A percentile compares a stretch with the other conserved stretches of the same genome.
Evolutionary conservation across 2,888 invertebrate genomes (phyloP).

Genomic region (Ceramica pisi): DNA sequence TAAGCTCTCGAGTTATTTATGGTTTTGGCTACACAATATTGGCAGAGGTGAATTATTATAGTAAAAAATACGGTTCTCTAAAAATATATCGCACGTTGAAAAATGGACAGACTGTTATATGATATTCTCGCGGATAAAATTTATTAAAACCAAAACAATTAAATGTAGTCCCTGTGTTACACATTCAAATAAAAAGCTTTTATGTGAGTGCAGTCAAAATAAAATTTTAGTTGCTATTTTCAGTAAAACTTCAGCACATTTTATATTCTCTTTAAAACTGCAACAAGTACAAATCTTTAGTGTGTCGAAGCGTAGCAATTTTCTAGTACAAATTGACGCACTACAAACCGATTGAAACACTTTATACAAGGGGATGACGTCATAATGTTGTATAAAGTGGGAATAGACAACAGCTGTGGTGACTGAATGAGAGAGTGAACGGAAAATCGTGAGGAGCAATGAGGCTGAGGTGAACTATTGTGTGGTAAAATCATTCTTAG

Average conservation of each 20-base stretch:
- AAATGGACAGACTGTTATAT: not conserved
- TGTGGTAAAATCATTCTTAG: slow-evolving; percentile 26
- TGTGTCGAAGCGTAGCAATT: slow-evolving; percentile 29
- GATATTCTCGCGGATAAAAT: not conserved
- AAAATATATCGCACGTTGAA: slow-evolving; percentile 6
- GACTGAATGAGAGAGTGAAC: slow-evolving; percentile 46
- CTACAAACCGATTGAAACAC: slow-evolving; percentile 35
- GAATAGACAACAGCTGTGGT: slow-evolving; percentile 42
- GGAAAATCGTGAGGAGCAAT: slow-evolving; percentile 47
- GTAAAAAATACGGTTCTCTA: slow-evolving; percentile 41
- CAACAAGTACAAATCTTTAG: slow-evolving; percentile 26
- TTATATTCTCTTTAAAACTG: slow-evolving; percentile 32
- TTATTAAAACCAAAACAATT: slow-evolving; percentile 8
- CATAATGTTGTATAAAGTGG: slow-evolving; percentile 39
- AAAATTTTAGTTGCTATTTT: slow-evolving; percentile 29
- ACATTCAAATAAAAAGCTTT: slow-evolving; percentile 9
- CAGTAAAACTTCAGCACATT: slow-evolving; percentile 18
- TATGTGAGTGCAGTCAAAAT: not conserved
- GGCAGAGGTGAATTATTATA: slow-evolving; percentile 45
- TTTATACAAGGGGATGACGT: slow-evolving; percentile 40
- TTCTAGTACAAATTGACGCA: slow-evolving; percentile 39
- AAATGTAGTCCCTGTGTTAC: not conserved
- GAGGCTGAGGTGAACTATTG: slow-evolving; percentile 42
- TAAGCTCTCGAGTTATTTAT: slow-evolving; percentile 63
- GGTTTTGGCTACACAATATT: slow-evolving; percentile 52